These are phyloP conservation scores for Columbina picui DNA, from an alignment of 2,113 vertebrate genomes.

Conservation along the genomic window DNA sequence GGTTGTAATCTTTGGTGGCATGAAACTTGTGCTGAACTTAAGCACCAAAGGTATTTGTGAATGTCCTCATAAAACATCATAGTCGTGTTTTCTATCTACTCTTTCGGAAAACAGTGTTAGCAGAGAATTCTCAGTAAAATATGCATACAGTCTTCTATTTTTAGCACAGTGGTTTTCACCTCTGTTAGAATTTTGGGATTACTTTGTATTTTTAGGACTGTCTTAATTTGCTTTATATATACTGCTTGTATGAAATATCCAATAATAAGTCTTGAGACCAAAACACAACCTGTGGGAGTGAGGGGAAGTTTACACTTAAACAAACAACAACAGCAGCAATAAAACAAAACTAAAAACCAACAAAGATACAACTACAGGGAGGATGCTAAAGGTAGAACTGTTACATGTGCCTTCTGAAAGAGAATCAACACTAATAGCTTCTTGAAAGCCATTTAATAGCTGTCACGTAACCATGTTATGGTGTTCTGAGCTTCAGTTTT, in stretches of 20 bases:
- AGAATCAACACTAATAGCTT: neutral
- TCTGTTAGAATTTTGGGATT: neutral
- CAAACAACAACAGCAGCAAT: no score
- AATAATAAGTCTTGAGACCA: neutral
- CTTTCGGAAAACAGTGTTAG: neutral
- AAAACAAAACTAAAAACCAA: neutral
- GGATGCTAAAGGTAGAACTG: conserved; percentile 9
- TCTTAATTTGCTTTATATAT: neutral
- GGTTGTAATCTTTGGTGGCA: neutral
- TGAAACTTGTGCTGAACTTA: neutral
- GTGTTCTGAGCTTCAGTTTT: conserved; percentile 16
- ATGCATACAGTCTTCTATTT: neutral
- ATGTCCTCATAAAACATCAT: neutral
- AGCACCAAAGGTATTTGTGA: neutral
- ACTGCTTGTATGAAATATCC: neutral
- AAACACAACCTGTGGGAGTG: neutral
- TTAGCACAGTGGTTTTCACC: neutral
- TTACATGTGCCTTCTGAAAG: neutral
- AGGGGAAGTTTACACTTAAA: neutral
- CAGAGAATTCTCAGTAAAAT: neutral
- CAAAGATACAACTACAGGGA: conserved; percentile 6
- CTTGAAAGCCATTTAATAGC: conserved; percentile 10
- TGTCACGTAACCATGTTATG: neutral
- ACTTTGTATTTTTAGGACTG: neutral
- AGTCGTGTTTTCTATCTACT: neutral